Conservation (phyloP, 1,140 invertebrate genomes). For the Latrodectus geometricus region DNA sequence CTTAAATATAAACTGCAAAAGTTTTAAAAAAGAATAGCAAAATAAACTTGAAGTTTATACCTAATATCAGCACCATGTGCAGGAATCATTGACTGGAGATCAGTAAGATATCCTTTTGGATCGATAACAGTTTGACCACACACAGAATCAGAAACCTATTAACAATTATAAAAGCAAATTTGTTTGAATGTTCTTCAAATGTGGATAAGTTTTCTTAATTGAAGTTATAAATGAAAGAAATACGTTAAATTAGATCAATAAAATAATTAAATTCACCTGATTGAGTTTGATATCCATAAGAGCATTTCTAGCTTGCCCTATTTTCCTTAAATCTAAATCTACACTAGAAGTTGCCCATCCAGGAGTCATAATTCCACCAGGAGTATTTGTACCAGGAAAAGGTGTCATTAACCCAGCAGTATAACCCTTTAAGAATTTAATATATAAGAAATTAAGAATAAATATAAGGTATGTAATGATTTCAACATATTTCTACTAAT, state of each 20-base stretch:
- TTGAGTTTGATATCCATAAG: constrained; percentile 99
- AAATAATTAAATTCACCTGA: constrained; percentile 73
- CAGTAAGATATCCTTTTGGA: constrained; percentile 98
- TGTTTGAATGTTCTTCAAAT: background rate
- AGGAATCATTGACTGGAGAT: constrained; percentile 98
- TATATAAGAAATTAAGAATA: background rate
- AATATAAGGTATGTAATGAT: no score
- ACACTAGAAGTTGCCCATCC: constrained; percentile 82
- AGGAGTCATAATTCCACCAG: constrained; percentile 64
- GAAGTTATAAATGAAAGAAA: background rate
- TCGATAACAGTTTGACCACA: constrained; percentile 99
- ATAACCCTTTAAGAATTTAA: constrained; percentile 37
- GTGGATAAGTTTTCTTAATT: background rate
- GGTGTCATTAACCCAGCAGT: constrained; percentile 63
- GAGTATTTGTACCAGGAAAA: constrained; percentile 63
- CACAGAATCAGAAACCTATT: constrained; percentile 93
- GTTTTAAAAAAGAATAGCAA: background rate
- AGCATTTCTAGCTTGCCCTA: constrained; percentile 99
- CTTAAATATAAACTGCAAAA: background rate
- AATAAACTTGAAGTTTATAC: constrained; percentile 67
- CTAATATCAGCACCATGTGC: constrained; percentile 98
- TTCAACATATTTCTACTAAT: no score
- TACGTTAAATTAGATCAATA: background rate
- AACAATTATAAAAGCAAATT: background rate
- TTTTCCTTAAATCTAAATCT: constrained; percentile 97